Base-by-base conservation (phyloP, 1,140 invertebrate species). In the Philaenus spumarius region DNA sequence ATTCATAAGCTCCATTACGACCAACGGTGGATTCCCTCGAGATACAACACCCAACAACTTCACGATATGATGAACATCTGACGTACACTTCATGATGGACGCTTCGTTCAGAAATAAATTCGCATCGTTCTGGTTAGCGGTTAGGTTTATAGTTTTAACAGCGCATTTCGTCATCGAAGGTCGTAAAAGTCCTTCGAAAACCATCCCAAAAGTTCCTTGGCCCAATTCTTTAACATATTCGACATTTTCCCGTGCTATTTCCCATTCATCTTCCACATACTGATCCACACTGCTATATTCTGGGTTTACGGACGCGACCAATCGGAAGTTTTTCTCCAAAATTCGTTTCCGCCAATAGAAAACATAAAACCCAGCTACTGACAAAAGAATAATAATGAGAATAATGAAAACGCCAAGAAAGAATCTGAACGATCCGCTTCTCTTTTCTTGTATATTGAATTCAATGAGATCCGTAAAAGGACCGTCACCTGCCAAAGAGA, bases 1-100 rank as follows among this genome's bases (percentile, higher is more conserved):
- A 35, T 82, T 83, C 97, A 99, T 98, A 20, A 98, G 75, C 75
- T 99, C 97, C 95, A 99, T 98, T 11, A 98, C 81, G 0, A 98
- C 93, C 22, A 93, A 77, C 0, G 92, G 90, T 19, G 96, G 95
- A 71, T 92, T 89, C 0, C 84, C 86, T 42, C 86, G 82, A 0
- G 93, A 96, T 12, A 98, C 94, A n/a, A 99, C 93, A 19, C 96
- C 97, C 45, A 97, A 73, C 43, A 99, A 75, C 62, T 85, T 85
- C 0, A 99, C 94, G 17, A 99, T 93, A 76, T 98, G 95, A 67
- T 88, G 81, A 23, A 94, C 94, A 67, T 93, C 84, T 70, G 95
- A 58, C 23, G 67, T 66, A 26, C 56, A 50, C 48, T 97, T 97
- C 94, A 97, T 97, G 4, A 95, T 87, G 12, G 88, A 88, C 15